Evolutionary conservation across 1,140 invertebrate species (phyloP).

Genomic region (Gryllus bimaculatus): DNA sequence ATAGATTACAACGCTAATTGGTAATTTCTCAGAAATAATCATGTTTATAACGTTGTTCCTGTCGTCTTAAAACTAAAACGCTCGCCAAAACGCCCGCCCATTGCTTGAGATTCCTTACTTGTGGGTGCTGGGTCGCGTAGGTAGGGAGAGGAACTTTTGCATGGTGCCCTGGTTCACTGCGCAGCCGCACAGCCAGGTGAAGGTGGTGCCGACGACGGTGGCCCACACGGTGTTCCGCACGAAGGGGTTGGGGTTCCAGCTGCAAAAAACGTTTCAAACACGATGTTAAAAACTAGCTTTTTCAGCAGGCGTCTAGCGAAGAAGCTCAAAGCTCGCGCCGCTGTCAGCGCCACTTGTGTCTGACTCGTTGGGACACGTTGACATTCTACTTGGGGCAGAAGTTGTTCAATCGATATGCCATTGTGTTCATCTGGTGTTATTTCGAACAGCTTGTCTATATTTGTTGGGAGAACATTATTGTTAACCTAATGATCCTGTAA

Average conservation of each 20-base stretch:
- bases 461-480: too few relatives aligned
- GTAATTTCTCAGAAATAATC: neutral
- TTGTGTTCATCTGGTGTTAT: too few relatives aligned
- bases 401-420: too few relatives aligned
- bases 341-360: too few relatives aligned
- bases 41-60: neutral
- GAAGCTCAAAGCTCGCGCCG: too few relatives aligned
- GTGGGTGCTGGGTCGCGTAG: conserved; percentile 39
- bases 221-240: conserved; percentile 49
- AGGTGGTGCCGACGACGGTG: conserved; percentile 43
- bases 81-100: neutral
- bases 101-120: conserved; percentile 30
- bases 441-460: too few relatives aligned
- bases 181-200: conserved; percentile 46
- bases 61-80: neutral
- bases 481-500: too few relatives aligned
- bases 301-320: too few relatives aligned
- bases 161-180: conserved; percentile 49
- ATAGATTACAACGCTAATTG: neutral
- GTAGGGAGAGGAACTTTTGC: conserved; percentile 48
- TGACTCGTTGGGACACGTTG: too few relatives aligned
- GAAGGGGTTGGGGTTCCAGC: conserved; percentile 43
- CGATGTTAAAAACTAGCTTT: too few relatives aligned
- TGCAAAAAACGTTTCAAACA: conserved; percentile 24
- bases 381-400: too few relatives aligned